Conservation (phyloP, 2,113 vertebrate genomes). For the Daphoenositta chrysoptera region DNA sequence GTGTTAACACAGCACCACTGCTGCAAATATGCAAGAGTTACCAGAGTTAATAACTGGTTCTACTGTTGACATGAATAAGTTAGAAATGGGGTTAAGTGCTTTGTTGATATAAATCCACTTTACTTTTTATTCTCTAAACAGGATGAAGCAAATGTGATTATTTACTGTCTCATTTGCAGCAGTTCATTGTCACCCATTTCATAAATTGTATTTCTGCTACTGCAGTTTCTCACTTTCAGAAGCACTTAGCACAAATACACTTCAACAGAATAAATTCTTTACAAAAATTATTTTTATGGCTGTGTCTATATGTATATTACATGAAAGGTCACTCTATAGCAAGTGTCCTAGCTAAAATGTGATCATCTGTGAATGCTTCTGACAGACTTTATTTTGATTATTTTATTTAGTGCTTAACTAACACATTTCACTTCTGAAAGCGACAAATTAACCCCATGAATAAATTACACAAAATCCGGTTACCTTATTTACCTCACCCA, state of each 20-base stretch:
- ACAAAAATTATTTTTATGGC: not conserved
- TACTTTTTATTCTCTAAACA: not conserved
- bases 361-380: not conserved
- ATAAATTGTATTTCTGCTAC: not conserved
- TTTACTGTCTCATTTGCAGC: not conserved
- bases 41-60: not conserved
- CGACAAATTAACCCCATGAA: not conserved
- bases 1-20: not conserved
- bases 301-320: not conserved
- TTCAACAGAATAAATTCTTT: not conserved
- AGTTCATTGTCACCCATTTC: not conserved
- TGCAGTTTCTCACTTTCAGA: slow-evolving; percentile 13
- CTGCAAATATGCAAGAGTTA: not conserved
- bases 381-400: not conserved
- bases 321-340: not conserved
- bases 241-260: not conserved
- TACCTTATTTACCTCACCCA: not conserved
- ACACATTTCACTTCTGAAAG: not conserved
- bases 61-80: not conserved
- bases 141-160: not conserved
- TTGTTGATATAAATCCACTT: not conserved
- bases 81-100: not conserved
- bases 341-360: not conserved
- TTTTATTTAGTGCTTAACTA: not conserved
- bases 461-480: not conserved